Base-by-base conservation (phyloP, 1,140 invertebrate genomes). In the Drosophila biarmipes region DNA sequence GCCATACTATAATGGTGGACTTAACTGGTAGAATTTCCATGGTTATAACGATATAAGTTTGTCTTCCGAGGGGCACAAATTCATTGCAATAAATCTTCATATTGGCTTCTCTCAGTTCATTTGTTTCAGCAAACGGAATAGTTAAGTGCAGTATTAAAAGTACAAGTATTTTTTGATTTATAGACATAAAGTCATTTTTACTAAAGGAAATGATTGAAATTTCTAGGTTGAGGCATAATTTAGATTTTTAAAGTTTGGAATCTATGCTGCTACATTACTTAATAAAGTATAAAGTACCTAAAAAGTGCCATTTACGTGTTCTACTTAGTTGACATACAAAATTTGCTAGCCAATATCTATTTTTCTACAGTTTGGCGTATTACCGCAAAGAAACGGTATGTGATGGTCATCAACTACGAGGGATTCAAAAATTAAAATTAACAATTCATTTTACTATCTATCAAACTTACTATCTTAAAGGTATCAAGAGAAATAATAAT, bases 401-500 rank as follows among this genome's bases (percentile, higher is more conserved):
- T 84, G 1, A 78, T 82, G 12, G n/a, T 29, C 34, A 82, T 79
- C 29, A 82, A 21, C 80, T 82, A 10, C 7, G n/a, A 17, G 48
- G 6, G 15, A 24, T 24, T 21, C n/a, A 0, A 11, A 6, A n/a
- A 14, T 24, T 19, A 14, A n/a, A n/a, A n/a, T n/a, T n/a, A n/a
- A n/a, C n/a, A n/a, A n/a, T n/a, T n/a, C n/a, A n/a, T n/a, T n/a
- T n/a, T n/a, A n/a, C n/a, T n/a, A n/a, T n/a, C n/a, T n/a, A n/a
- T n/a, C 3, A 29, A 14, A 43, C 62, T 56, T 40, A 85, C 80
- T 14, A n/a, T 66, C 8, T 53, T 84, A 6, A 85, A 84, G 6
- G 72, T 73, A 15, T 84, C 80, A n/a, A 67, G 21, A 0, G 72
- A 80, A 19, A 85, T 68, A 5, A 78, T 52, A 11, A 76, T 56